These are phyloP conservation scores for Octopus sinensis DNA, from an alignment of 1,140 invertebrate genomes.

Conservation along the genomic window DNA sequence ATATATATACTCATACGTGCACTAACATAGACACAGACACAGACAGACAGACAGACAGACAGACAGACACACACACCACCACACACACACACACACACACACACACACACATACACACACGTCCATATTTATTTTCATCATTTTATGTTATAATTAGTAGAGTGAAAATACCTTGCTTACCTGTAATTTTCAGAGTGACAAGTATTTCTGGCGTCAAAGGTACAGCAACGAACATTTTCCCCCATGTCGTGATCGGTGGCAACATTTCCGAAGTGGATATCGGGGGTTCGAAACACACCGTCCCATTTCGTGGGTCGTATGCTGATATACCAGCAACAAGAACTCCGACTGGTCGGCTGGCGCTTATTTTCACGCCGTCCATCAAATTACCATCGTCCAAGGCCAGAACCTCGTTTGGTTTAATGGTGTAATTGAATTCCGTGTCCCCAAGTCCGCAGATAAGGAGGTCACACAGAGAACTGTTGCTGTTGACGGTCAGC, in stretches of 20 bases:
- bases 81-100: no score
- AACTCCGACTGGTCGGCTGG: neutral
- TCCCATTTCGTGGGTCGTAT: neutral
- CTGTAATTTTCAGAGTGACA: constrained; percentile 6
- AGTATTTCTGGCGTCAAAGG: neutral
- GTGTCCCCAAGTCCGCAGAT: neutral
- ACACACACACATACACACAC: no score
- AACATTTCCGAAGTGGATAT: neutral
- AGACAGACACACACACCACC: no score
- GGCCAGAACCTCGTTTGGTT: neutral
- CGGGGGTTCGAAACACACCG: neutral
- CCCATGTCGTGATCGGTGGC: neutral
- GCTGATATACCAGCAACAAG: neutral
- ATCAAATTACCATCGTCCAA: neutral
- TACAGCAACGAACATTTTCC: constrained; percentile 11
- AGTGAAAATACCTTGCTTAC: neutral
- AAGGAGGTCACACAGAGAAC: neutral
- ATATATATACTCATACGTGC: no score
- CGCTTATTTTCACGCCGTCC: neutral
- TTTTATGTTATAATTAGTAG: neutral
- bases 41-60: no score
- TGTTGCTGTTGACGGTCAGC: neutral
- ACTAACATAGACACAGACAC: no score
- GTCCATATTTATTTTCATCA: neutral
- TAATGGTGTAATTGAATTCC: neutral